Evolutionary conservation across 2,113 vertebrate genomes (phyloP).

Genomic region (Caloenas nicobarica): DNA sequence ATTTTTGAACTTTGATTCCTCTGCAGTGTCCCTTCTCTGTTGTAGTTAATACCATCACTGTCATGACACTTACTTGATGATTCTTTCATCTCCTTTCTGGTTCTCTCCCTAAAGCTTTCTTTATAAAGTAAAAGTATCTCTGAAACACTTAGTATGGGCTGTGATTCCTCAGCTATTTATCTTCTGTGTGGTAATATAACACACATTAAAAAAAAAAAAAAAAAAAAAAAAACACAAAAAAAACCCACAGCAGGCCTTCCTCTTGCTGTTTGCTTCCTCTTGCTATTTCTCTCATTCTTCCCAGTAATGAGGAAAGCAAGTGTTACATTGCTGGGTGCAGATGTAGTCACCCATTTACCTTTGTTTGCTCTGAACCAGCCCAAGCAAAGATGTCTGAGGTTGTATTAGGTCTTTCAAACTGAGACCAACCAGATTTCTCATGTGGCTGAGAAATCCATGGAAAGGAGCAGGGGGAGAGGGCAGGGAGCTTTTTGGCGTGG

Average conservation of each 20-base stretch:
- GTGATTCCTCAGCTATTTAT: neutral
- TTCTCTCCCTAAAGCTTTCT: neutral
- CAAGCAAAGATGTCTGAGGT: neutral
- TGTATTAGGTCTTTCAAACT: neutral
- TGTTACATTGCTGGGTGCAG: neutral
- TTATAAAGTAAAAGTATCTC: neutral
- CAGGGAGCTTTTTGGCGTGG: accelerated
- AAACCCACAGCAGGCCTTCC: neutral
- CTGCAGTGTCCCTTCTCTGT: neutral
- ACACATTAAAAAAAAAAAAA: neutral
- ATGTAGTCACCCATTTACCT: neutral
- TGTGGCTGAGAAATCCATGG: neutral
- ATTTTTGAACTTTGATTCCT: neutral
- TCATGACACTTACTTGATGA: neutral
- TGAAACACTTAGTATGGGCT: neutral
- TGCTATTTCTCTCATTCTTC: neutral
- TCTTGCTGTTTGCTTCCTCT: too few relatives aligned
- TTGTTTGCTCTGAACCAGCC: neutral
- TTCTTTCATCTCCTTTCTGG: neutral
- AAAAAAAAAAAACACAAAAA: too few relatives aligned
- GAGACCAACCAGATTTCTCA: neutral
- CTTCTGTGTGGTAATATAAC: neutral
- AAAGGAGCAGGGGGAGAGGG: neutral
- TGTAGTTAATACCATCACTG: neutral
- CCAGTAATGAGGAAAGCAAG: neutral